A percentile compares a stretch with the other conserved stretches of the same genome.
phyloP scores from a whole-genome alignment of 2,113 vertebrate genomes.

The Ptilonorhynchus violaceus region DNA sequence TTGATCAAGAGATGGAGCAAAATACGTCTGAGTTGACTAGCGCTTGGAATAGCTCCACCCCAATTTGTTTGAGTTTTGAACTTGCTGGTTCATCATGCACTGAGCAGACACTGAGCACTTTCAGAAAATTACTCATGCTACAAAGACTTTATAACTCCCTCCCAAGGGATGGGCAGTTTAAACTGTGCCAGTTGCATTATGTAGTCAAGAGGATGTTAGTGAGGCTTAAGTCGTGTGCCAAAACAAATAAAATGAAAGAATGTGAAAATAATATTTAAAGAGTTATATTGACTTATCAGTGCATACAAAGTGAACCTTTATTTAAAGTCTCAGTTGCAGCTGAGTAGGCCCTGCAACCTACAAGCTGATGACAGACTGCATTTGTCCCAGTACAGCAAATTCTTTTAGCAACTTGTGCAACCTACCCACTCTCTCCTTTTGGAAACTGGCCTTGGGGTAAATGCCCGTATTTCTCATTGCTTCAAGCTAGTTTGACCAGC shows the following conservation, averaged over 20 bases:
- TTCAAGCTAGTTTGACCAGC: neutral
- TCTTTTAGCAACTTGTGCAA: neutral
- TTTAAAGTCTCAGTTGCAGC: neutral
- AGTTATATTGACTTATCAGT: neutral
- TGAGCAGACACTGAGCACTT: neutral
- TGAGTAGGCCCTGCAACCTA: neutral
- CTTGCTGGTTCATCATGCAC: neutral
- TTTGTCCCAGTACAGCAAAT: neutral
- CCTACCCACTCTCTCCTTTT: neutral
- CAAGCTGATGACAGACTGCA: neutral
- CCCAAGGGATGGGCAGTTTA: neutral
- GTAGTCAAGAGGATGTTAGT: neutral
- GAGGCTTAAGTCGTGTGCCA: rapidly evolving
- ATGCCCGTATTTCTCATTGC: neutral
- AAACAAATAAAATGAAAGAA: neutral
- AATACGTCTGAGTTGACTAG: neutral
- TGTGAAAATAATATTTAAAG: neutral
- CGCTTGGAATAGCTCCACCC: neutral
- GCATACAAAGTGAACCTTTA: neutral
- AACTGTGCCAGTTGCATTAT: neutral
- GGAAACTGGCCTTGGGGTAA: neutral
- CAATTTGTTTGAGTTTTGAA: neutral
- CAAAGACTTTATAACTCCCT: neutral
- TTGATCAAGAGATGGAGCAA: neutral
- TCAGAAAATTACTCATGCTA: neutral